Percentiles rank a stretch among this genome's conserved stretches.
phyloP scores from a whole-genome alignment of 2,797 vertebrate genomes.

The Clamator glandarius region DNA sequence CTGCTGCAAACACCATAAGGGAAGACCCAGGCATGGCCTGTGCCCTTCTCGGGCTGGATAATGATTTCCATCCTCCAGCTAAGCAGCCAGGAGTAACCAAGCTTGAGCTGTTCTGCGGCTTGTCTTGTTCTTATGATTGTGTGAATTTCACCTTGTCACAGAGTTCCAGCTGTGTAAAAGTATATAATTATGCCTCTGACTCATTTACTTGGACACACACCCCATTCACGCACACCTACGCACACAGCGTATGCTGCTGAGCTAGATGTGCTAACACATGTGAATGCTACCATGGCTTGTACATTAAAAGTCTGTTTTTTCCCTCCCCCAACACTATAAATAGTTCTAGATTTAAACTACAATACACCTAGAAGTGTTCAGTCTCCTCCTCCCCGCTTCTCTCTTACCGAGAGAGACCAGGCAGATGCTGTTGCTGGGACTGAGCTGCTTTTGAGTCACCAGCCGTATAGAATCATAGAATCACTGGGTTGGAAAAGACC shows the following conservation, averaged over 20 bases:
- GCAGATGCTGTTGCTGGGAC: background rate
- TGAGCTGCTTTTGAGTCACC: background rate
- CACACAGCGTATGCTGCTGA: background rate
- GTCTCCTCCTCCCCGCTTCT: background rate
- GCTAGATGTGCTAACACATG: slow-evolving; percentile 33
- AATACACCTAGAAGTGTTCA: background rate
- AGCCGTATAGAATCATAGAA: too few species aligned
- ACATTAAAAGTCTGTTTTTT: slow-evolving; percentile 44
- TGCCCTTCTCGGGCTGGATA: background rate
- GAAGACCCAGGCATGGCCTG: fast-evolving
- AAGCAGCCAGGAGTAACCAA: background rate
- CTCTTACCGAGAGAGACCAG: background rate
- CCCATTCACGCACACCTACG: slow-evolving; percentile 59
- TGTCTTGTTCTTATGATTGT: background rate
- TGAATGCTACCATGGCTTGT: slow-evolving; percentile 22
- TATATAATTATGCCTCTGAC: slow-evolving; percentile 54
- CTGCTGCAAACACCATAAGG: background rate
- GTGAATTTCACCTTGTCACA: slow-evolving; percentile 59
- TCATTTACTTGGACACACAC: slow-evolving; percentile 60
- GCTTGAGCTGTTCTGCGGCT: background rate
- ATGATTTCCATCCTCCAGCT: background rate
- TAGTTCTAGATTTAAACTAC: slow-evolving; percentile 26
- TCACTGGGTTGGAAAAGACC: too few species aligned
- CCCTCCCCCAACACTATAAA: slow-evolving; percentile 46
- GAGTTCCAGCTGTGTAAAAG: slow-evolving; percentile 57